Evolutionary conservation across 2,888 invertebrate genomes (phyloP).

Genomic region (Amphipoea lucens): DNA sequence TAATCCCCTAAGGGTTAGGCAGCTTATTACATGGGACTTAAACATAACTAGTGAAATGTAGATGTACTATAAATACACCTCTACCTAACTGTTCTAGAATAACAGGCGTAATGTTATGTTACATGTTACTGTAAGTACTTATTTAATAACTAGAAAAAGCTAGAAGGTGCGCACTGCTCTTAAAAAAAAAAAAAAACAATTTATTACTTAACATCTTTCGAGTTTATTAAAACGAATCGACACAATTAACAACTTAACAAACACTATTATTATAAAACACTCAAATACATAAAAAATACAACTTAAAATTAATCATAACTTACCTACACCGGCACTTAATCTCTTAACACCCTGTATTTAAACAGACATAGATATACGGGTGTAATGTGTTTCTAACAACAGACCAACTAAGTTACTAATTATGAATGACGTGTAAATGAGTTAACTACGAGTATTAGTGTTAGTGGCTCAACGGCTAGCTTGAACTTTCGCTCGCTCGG

Average conservation of each 20-base stretch:
- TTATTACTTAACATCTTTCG: not conserved
- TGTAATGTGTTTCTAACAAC: conserved; percentile 38
- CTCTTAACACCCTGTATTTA: conserved; percentile 35
- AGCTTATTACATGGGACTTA: not conserved
- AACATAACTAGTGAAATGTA: too few species aligned
- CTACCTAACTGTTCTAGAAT: not conserved
- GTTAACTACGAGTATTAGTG: conserved; percentile 48
- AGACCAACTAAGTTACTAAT: conserved; percentile 40
- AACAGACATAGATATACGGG: conserved; percentile 34
- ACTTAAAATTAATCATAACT: conserved; percentile 22
- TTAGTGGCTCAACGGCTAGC: conserved; percentile 43
- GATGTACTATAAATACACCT: not conserved
- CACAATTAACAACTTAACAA: conserved; percentile 14
- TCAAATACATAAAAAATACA: conserved; percentile 13
- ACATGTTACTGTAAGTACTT: not conserved
- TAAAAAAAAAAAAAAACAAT: too few species aligned
- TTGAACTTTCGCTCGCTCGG: conserved; percentile 58
- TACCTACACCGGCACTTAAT: conserved; percentile 24
- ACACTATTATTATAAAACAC: conserved; percentile 40
- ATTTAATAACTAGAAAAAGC: too few species aligned
- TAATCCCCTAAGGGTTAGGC: not conserved
- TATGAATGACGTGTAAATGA: conserved; percentile 55
- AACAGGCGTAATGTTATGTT: not conserved
- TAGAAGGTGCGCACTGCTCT: too few species aligned
- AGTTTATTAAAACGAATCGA: conserved; percentile 9